Evolutionary conservation across 37 sponge, comb jelly and placozoan species (phyloP), one percentile per base, ranked within the genome.

Genomic region (Halisarca cf. caerulea): DNA sequence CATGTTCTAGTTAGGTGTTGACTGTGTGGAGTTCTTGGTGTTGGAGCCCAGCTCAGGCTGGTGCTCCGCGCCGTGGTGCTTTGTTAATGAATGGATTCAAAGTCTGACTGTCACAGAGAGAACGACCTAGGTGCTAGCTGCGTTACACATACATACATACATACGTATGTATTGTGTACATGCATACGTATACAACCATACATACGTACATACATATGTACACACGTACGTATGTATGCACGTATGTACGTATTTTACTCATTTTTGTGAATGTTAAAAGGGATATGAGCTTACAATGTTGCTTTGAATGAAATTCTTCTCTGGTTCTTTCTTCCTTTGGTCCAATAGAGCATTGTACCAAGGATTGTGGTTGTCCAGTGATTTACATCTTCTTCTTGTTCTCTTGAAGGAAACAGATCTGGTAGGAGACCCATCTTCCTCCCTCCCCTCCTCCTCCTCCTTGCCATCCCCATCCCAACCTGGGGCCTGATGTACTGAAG

Each of bases 291-390:
- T 83, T n/a, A 92, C 90, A 27, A 83, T 88, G 78, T 97, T 97
- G 24, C 21, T 39, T 17, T 43, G 8, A 23, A 97, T 79, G 42
- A 68, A 86, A 78, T 97, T 81, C 44, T 38, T 85, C 20, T 58
- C 59, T 0, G 39, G 28, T 33, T 23, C 27, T 2, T 14, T 2
- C 41, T n/a, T 77, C 53, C 85, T 84, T 59, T 73, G 81, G 14
- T 54, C 54, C 38, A 94, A 60, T 5, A 51, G 32, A 20, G 20
- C 7, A 44, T 88, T 78, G 83, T 88, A 96, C 32, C 18, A 35
- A 1, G 37, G 68, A 83, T 96, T 96, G 78, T 38, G 36, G 79
- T 89, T 86, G 59, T 93, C 92, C n/a, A 93, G 83, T 20, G 97
- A 89, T 34, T 68, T 47, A 91, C 90, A 87, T 11, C 54, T 20